Percentiles rank a stretch among this genome's conserved stretches.
These are phyloP conservation scores for Callaeas wilsoni DNA, from an alignment of 2,113 vertebrate genomes.

Conservation along the genomic window DNA sequence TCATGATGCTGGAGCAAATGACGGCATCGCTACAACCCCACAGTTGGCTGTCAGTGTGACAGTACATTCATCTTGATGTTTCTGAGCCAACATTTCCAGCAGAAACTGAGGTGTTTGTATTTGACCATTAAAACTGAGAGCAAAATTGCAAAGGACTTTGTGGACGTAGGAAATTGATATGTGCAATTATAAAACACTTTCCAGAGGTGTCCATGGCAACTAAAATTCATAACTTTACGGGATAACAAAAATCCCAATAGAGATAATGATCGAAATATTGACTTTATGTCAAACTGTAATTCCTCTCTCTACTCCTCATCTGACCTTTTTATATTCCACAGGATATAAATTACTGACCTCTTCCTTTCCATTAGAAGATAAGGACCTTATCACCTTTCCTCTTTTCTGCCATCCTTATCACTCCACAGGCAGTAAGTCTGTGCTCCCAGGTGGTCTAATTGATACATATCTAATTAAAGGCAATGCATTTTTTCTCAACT, in stretches of 20 bases:
- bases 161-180: background rate
- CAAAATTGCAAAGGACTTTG: background rate
- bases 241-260: background rate
- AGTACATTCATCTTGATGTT: background rate
- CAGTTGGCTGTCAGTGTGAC: background rate
- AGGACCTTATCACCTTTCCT: background rate
- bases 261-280: background rate
- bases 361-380: conserved; percentile 12
- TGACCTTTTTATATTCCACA: background rate
- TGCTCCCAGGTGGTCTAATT: conserved; percentile 16
- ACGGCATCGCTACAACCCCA: background rate
- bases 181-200: background rate
- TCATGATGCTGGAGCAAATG: background rate
- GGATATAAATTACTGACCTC: conserved; percentile 11
- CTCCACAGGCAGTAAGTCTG: background rate
- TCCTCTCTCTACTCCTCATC: background rate
- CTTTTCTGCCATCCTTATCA: background rate
- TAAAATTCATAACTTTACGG: background rate
- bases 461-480: conserved; percentile 30
- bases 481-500: background rate
- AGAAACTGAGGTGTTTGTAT: background rate
- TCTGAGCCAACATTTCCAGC: background rate
- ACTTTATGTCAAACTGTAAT: background rate
- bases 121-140: background rate
- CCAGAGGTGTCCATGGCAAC: background rate